Evolutionary conservation across 2,113 vertebrate genomes (phyloP).

Genomic region (Heteronetta atricapilla): DNA sequence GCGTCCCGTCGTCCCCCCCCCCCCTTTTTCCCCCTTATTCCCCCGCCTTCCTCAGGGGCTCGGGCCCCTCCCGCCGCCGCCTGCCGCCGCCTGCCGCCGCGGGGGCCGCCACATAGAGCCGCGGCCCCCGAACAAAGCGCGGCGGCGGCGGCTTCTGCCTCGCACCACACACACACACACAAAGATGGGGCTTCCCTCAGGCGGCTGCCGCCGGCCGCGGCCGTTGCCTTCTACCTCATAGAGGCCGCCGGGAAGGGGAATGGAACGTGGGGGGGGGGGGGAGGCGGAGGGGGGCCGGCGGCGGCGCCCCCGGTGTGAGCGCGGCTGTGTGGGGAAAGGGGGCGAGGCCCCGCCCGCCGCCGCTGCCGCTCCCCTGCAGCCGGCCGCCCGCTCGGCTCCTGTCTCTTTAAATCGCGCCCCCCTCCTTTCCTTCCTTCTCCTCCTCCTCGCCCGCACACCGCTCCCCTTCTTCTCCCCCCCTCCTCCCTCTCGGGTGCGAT

Average conservation of each 20-base stretch:
- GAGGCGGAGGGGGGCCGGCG: background rate
- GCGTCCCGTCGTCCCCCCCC: background rate
- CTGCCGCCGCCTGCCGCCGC: slow-evolving; percentile 13
- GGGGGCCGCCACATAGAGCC: slow-evolving; percentile 60
- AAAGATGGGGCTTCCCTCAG: slow-evolving; percentile 49
- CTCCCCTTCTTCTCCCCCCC: background rate
- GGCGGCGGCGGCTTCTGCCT: background rate
- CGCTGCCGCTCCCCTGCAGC: slow-evolving; percentile 15
- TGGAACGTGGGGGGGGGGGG: background rate
- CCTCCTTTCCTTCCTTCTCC: background rate
- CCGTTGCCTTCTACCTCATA: slow-evolving; percentile 51
- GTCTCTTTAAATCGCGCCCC: slow-evolving; percentile 32
- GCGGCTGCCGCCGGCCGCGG: slow-evolving; percentile 44
- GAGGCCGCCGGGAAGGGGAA: background rate
- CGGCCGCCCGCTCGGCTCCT: slow-evolving; percentile 23
- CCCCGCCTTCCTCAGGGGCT: background rate
- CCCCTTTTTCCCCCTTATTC: background rate
- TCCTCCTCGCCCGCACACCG: background rate
- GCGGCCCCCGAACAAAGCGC: slow-evolving; percentile 69
- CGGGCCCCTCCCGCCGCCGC: background rate
- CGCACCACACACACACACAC: background rate
- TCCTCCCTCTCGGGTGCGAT: slow-evolving; percentile 17
- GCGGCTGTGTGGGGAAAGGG: slow-evolving; percentile 11
- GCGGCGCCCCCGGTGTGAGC: slow-evolving; percentile 7
- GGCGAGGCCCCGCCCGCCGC: slow-evolving; percentile 32